phyloP scores from a whole-genome alignment of 1,140 invertebrate species.

The Nasonia vitripennis region DNA sequence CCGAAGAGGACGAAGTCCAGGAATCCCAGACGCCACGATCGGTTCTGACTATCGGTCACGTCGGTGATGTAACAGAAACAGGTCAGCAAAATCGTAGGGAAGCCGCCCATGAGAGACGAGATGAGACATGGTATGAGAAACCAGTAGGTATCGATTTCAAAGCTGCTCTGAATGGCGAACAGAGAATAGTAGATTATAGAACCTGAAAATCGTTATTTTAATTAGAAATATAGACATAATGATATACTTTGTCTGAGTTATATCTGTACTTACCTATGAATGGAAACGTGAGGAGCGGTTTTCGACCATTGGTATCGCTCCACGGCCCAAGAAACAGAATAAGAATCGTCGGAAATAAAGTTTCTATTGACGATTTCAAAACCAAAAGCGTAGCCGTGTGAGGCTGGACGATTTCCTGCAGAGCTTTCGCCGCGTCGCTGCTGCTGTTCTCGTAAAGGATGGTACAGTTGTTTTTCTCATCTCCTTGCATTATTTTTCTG shows the following conservation, averaged over 20 bases:
- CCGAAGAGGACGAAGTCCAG: slow-evolving; percentile 77
- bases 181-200: slow-evolving; percentile 52
- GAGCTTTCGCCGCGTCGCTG: slow-evolving; percentile 70
- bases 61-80: slow-evolving; percentile 79
- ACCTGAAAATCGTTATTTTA: slow-evolving; percentile 50
- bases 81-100: slow-evolving; percentile 75
- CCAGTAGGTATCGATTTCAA: slow-evolving; percentile 75
- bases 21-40: slow-evolving; percentile 76
- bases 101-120: slow-evolving; percentile 76
- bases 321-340: slow-evolving; percentile 82
- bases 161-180: slow-evolving; percentile 52
- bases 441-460: slow-evolving; percentile 73
- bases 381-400: slow-evolving; percentile 78
- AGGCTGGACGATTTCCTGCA: slow-evolving; percentile 79
- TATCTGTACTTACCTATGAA: slow-evolving; percentile 69
- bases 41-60: slow-evolving; percentile 74
- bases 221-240: slow-evolving; percentile 3
- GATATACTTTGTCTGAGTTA: not conserved
- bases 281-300: slow-evolving; percentile 78
- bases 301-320: slow-evolving; percentile 83
- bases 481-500: slow-evolving; percentile 68
- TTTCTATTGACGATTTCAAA: slow-evolving; percentile 76
- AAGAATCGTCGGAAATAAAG: slow-evolving; percentile 78
- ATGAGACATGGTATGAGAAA: slow-evolving; percentile 77
- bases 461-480: slow-evolving; percentile 67